Percentiles rank a stretch among this genome's conserved stretches.
Evolutionary conservation across 2,888 invertebrate species (phyloP).

Genomic region (Nephrotoma guestfalica): DNA sequence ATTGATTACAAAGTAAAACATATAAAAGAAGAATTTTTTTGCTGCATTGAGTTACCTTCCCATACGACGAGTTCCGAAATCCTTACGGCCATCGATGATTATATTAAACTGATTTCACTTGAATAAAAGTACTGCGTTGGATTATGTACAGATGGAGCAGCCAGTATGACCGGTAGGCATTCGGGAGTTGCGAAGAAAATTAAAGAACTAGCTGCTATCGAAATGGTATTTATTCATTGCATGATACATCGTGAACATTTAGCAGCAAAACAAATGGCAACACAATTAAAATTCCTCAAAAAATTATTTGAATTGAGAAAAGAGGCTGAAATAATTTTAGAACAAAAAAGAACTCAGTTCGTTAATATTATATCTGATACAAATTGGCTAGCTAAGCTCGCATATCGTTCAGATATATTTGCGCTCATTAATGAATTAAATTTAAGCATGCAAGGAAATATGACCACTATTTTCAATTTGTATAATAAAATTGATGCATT

Average conservation of each 20-base stretch:
- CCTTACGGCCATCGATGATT: constrained; percentile 14
- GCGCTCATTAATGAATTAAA: background rate
- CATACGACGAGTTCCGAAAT: constrained; percentile 11
- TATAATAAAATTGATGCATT: constrained; percentile 5
- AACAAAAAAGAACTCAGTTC: background rate
- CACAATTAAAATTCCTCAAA: constrained; percentile 1
- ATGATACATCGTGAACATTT: constrained; percentile 5
- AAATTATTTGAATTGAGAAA: background rate
- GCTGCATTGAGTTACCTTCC: constrained; percentile 12
- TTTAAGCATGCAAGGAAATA: background rate
- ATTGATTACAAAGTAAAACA: constrained; percentile 9
- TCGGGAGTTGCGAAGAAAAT: background rate
- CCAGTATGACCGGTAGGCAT: constrained; percentile 13
- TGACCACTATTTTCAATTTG: background rate
- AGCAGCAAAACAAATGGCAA: no score
- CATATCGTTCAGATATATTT: background rate
- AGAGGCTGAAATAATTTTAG: background rate
- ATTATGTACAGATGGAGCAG: constrained; percentile 16
- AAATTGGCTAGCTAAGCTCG: constrained; percentile 1
- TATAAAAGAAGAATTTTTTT: constrained; percentile 15
- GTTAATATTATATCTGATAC: background rate
- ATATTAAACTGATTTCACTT: constrained; percentile 13
- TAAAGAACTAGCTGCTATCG: background rate
- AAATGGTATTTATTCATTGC: background rate
- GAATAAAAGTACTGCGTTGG: constrained; percentile 15